Conservation (phyloP, 2,113 vertebrate species). For the Malurus melanocephalus region DNA sequence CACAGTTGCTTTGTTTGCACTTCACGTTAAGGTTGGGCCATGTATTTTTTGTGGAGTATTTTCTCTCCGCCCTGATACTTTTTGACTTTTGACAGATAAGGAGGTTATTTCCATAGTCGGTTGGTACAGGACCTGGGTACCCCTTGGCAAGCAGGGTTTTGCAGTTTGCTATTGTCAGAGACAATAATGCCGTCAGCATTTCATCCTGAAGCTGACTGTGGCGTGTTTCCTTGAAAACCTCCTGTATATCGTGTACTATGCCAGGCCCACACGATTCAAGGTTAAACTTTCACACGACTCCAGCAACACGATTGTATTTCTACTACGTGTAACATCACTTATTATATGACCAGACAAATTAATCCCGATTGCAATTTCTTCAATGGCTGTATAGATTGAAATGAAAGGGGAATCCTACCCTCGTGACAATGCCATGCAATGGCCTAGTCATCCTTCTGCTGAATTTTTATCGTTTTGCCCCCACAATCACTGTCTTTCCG, state of each 20-base stretch:
- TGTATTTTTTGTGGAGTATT: background rate
- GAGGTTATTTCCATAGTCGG: background rate
- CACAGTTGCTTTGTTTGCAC: constrained; percentile 37
- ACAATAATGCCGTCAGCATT: background rate
- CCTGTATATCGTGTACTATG: background rate
- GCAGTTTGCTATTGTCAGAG: background rate
- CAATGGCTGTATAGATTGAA: background rate
- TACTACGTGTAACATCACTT: background rate
- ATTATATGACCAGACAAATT: background rate
- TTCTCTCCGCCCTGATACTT: background rate
- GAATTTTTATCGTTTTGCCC: background rate
- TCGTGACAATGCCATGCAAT: background rate
- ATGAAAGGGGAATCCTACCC: background rate
- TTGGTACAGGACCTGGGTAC: background rate
- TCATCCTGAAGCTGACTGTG: background rate
- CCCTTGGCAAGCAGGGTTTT: background rate
- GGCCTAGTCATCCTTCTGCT: background rate
- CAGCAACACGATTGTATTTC: background rate
- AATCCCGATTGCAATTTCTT: constrained; percentile 10
- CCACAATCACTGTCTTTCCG: background rate
- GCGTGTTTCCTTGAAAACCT: background rate
- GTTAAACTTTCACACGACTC: background rate
- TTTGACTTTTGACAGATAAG: background rate
- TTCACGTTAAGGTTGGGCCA: background rate
- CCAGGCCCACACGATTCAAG: background rate